Evolutionary conservation across 2,113 vertebrate genomes (phyloP).

Genomic region (Tachysurus vachellii): DNA sequence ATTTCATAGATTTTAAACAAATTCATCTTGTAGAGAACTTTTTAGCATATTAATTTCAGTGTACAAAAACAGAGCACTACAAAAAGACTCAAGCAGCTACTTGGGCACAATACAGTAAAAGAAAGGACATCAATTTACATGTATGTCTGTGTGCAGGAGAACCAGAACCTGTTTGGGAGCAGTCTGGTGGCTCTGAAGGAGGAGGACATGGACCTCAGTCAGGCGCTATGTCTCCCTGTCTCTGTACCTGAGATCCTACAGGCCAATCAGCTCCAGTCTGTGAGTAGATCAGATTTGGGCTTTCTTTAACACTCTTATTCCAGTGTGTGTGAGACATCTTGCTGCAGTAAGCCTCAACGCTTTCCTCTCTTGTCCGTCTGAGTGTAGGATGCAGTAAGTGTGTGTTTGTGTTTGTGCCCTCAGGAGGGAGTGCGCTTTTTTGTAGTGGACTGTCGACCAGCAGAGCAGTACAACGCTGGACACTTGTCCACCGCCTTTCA

Average conservation of each 20-base stretch:
- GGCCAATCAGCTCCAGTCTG: constrained; percentile 94
- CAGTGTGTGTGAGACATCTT: neutral
- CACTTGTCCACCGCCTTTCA: constrained; percentile 98
- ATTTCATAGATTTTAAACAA: neutral
- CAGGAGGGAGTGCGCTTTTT: constrained; percentile 98
- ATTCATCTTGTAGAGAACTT: neutral
- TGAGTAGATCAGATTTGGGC: constrained; percentile 61
- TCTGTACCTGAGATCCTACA: constrained; percentile 97
- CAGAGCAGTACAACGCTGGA: constrained; percentile 97
- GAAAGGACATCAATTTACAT: neutral
- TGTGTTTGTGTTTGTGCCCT: neutral
- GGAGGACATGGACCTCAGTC: constrained; percentile 93
- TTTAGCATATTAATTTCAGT: neutral
- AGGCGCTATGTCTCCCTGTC: constrained; percentile 91
- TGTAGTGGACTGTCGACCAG: constrained; percentile 96
- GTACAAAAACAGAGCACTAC: neutral
- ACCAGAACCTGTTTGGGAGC: constrained; percentile 95
- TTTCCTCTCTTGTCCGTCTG: neutral
- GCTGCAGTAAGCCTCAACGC: neutral
- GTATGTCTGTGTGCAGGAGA: constrained; percentile 75
- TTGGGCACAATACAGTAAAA: neutral
- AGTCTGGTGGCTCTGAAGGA: constrained; percentile 93
- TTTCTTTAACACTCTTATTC: neutral
- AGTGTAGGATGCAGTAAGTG: neutral
- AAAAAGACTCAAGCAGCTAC: neutral